Evolutionary conservation across 2,113 vertebrate genomes (phyloP), one percentile per base, ranked within the genome.

Genomic region (Takifugu bimaculatus): DNA sequence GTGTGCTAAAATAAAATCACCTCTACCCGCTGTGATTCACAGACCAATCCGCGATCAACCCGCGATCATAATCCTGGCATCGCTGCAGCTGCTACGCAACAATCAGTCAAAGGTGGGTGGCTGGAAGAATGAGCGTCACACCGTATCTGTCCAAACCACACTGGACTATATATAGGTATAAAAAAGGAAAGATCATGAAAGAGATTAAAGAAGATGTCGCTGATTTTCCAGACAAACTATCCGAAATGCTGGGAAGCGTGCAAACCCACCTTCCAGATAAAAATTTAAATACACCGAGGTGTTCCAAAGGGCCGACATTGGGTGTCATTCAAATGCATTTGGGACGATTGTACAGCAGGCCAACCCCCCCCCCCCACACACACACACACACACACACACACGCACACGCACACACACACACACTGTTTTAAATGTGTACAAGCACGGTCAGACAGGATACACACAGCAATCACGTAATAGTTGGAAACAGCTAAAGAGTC

Each of bases 321-420:
- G 57, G 57, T 70, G 74, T 75, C 78, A 79, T 84, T 83, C 47
- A 79, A 75, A 84, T 77, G 72, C 75, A 81, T 75, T 73, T 78
- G 64, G 56, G 70, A 64, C 47, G 69, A 79, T 57, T 57, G 73
- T 48, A 61, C 43, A 42, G 66, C 75, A 85, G 82, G 65, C 74
- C 47, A 63, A 57, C 70, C 69, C 56, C 50, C 53, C 65, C 52
- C 5, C 68, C 68, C 69, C 12, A 15, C 44, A 15, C 44, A 32
- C 29, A 7, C 44, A 32, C 29, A 7, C 35, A 1, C 35, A 39
- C 35, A 20, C 12, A 15, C 44, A 15, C 44, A 32, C 29, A 7
- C 35, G 0, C 35, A 39, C 35, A 20, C 12, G 2, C 44, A 15
- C 44, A 32, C 29, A 7, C 35, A 1, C 35, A 39, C 35, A 20